Conservation (phyloP, 2,888 invertebrate genomes). For the Himalopsyche tibetana region DNA sequence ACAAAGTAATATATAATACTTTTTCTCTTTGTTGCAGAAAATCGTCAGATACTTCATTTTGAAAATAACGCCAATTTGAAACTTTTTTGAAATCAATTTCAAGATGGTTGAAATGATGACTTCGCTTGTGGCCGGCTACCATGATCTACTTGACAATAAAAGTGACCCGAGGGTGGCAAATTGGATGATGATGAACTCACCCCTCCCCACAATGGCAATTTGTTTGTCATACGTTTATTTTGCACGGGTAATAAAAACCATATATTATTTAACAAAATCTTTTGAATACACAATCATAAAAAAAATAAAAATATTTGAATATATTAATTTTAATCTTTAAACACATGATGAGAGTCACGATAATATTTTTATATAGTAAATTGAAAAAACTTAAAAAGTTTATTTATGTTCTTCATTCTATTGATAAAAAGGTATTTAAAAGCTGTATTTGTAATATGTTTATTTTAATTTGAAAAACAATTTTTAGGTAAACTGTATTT, state of each 20-base stretch:
- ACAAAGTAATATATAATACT: too few relatives aligned
- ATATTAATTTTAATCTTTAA: too few relatives aligned
- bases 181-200: slow-evolving; percentile 89
- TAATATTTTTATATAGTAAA: too few relatives aligned
- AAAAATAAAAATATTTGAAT: too few relatives aligned
- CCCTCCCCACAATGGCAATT: slow-evolving; percentile 85
- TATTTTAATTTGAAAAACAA: too few relatives aligned
- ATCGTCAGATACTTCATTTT: not conserved
- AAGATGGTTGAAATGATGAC: slow-evolving; percentile 79
- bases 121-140: slow-evolving; percentile 80
- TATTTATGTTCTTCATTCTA: too few relatives aligned
- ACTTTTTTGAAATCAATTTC: slow-evolving; percentile 45
- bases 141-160: slow-evolving; percentile 89
- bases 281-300: too few relatives aligned
- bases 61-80: not conserved
- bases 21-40: not conserved
- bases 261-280: not conserved
- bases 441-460: too few relatives aligned
- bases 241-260: slow-evolving; percentile 78
- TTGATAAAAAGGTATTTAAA: too few relatives aligned
- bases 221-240: slow-evolving; percentile 86
- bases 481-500: too few relatives aligned
- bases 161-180: slow-evolving; percentile 88
- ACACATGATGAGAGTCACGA: too few relatives aligned
- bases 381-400: too few relatives aligned